Evolutionary conservation across 2,113 vertebrate species (phyloP).

Genomic region (Rallus limicola): DNA sequence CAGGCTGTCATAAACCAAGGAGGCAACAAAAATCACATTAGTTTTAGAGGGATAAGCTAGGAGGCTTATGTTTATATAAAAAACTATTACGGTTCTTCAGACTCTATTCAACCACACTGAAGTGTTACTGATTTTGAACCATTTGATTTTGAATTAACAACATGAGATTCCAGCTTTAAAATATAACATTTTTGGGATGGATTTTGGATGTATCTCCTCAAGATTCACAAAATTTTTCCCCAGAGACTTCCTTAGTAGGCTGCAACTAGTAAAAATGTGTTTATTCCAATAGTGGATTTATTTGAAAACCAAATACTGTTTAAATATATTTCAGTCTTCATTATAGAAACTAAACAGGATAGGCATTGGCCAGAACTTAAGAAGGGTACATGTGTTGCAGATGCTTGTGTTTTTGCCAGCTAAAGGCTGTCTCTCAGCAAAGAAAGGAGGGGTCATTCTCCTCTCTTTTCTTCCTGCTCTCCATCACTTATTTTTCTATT

Average conservation of each 20-base stretch:
- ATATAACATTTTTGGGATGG: not conserved
- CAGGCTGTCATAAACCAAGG: not conserved
- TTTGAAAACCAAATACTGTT: not conserved
- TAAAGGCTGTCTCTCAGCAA: not conserved
- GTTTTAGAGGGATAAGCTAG: not conserved
- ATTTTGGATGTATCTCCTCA: not conserved
- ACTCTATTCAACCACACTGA: not conserved
- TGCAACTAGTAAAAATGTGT: not conserved
- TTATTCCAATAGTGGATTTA: not conserved
- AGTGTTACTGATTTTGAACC: not conserved
- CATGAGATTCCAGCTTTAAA: not conserved
- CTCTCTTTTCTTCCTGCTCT: not conserved
- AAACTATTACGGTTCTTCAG: not conserved
- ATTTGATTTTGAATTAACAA: not conserved
- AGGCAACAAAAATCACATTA: not conserved
- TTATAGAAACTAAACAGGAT: not conserved
- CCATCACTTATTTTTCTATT: not conserved
- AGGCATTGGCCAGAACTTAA: not conserved
- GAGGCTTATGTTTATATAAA: not conserved
- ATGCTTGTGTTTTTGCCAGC: not conserved
- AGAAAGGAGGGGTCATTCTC: rapidly evolving
- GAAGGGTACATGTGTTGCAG: not conserved
- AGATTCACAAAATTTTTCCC: not conserved
- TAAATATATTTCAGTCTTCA: not conserved
- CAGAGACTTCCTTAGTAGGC: not conserved